Base-by-base conservation (phyloP, 1,140 invertebrate species). In the Anagrus nilaparvatae region DNA sequence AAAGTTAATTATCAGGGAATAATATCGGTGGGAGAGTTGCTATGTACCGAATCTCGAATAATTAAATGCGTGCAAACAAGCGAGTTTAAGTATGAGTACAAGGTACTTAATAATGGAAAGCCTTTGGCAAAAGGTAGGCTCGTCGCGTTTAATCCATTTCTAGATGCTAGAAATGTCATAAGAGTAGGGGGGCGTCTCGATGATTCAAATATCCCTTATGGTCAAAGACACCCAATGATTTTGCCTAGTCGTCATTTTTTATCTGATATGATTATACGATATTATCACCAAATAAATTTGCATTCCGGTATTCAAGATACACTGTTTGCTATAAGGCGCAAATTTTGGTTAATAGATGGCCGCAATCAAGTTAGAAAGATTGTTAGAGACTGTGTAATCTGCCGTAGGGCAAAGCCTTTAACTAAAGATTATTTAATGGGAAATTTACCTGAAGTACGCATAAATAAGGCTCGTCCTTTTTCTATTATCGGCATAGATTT, bases 151-250 rank as follows among this genome's bases (percentile, higher is more conserved):
- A 27, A 9, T 28, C 56, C 17, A 43, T 60, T 58, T 43, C 3
- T 66, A 5, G 60, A 64, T 33, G 12, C 44, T 4, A 33, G 48
- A 7, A 53, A 52, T 18, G 4, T 69, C 0, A 9, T 68, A 4
- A 46, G 61, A 24, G 65, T 67, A n/a, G 63, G 63, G 4, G 61
- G 65, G 5, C 40, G 62, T 18, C 38, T 65, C 10, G 8, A 43
- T 2, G 27, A 54, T 24, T 34, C 58, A 6, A 38, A 49, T 17
- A 16, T 69, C 2, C 27, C 42, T 5, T 40, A 48, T 33, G 44
- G 56, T 0, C 49, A 50, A 29, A 65, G 64, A 39, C 60, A 70
- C 53, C 67, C 65, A 1, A 53, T 67, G 0, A 53, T 71, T 12
- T 46, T 70, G 2, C 56, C 61, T 4, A 33, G 46, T 23, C 46